Evolutionary conservation across 1,140 invertebrate genomes (phyloP).

Genomic region (Nephila pilipes): DNA sequence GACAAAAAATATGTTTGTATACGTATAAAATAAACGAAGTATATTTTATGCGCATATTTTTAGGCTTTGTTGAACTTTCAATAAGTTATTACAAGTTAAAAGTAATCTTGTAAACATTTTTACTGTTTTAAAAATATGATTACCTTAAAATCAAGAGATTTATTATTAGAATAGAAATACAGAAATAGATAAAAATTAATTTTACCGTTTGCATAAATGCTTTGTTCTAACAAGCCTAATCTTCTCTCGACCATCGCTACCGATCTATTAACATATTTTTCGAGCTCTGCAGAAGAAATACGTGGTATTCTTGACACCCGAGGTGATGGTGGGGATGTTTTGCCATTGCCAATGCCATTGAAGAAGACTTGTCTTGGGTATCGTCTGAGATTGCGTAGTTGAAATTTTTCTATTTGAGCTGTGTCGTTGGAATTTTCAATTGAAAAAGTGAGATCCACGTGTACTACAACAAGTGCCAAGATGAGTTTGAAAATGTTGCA

Average conservation of each 20-base stretch:
- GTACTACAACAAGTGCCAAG: not conserved
- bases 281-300: conserved; percentile 59
- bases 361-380: conserved; percentile 37
- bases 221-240: conserved; percentile 38
- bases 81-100: no score
- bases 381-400: not conserved
- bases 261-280: conserved; percentile 36
- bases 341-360: not conserved
- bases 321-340: not conserved
- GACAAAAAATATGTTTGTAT: no score
- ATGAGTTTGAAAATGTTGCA: not conserved
- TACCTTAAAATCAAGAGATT: no score
- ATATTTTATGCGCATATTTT: no score
- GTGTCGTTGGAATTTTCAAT: not conserved
- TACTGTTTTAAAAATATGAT: no score
- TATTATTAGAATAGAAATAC: no score
- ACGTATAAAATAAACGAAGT: no score
- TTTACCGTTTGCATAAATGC: conserved; percentile 70
- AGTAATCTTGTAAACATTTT: no score
- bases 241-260: conserved; percentile 29
- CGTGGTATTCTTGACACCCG: conserved; percentile 19
- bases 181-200: not conserved
- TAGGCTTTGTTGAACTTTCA: no score
- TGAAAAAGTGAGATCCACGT: not conserved
- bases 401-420: not conserved